Conservation (phyloP, 1,140 invertebrate genomes). For the Halictus rubicundus region DNA sequence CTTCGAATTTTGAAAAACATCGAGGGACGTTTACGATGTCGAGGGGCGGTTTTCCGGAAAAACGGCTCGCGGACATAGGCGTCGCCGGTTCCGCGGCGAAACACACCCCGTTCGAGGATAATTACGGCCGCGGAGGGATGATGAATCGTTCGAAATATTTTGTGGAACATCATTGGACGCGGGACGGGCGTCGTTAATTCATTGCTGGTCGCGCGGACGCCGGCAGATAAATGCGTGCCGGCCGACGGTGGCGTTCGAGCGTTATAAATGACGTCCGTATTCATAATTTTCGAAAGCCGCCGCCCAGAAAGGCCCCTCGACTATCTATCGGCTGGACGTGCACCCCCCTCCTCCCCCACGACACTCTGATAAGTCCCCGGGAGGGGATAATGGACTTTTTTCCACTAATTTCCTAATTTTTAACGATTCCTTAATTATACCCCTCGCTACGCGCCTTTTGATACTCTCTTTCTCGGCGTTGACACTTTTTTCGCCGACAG, state of each 20-base stretch:
- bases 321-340: slow-evolving; percentile 47
- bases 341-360: neutral
- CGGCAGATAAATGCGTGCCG: slow-evolving; percentile 60
- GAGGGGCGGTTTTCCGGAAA: slow-evolving; percentile 24
- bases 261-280: slow-evolving; percentile 70
- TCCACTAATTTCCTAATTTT: slow-evolving; percentile 34
- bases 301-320: slow-evolving; percentile 48
- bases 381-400: slow-evolving; percentile 30
- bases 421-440: too few species aligned
- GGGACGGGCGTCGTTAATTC: slow-evolving; percentile 68
- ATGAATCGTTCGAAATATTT: slow-evolving; percentile 71
- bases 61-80: neutral
- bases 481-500: too few species aligned
- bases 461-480: too few species aligned
- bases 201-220: slow-evolving; percentile 56
- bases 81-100: slow-evolving; percentile 4
- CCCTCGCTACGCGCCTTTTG: too few species aligned
- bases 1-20: too few species aligned
- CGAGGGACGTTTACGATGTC: too few species aligned
- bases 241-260: slow-evolving; percentile 51
- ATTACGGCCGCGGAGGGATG: slow-evolving; percentile 58
- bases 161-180: slow-evolving; percentile 63
- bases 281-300: slow-evolving; percentile 69
- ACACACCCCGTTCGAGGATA: slow-evolving; percentile 40
- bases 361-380: slow-evolving; percentile 22